Percentiles rank a stretch among this genome's conserved stretches.
phyloP scores from a whole-genome alignment of 2,888 invertebrate species.

The Pristionchus arcanus region DNA sequence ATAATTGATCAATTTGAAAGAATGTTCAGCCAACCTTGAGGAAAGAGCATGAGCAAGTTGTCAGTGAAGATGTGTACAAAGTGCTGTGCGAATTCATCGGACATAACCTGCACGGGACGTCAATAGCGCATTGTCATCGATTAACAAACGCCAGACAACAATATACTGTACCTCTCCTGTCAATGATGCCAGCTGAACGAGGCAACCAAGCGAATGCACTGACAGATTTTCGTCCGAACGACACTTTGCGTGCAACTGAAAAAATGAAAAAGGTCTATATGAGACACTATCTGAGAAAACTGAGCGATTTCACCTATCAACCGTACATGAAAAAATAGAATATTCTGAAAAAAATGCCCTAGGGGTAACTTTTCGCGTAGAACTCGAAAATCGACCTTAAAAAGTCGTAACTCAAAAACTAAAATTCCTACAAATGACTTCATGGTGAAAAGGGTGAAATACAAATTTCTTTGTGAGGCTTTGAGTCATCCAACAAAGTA shows the following conservation, averaged over 20 bases:
- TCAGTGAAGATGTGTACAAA: constrained; percentile 60
- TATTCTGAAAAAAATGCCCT: too few relatives aligned
- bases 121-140: background rate
- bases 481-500: too few relatives aligned
- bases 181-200: constrained; percentile 88
- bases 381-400: background rate
- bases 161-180: constrained; percentile 82
- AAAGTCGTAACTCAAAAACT: background rate
- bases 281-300: too few relatives aligned
- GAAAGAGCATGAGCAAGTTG: constrained; percentile 63
- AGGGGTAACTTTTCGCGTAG: too few relatives aligned
- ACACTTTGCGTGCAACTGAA: constrained; percentile 87
- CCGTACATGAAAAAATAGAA: too few relatives aligned
- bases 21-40: constrained; percentile 55
- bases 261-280: background rate
- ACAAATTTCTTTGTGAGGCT: too few relatives aligned
- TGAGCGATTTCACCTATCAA: too few relatives aligned
- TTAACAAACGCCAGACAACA: background rate
- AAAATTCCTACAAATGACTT: too few relatives aligned
- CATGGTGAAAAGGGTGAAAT: too few relatives aligned
- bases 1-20: background rate
- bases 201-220: constrained; percentile 88
- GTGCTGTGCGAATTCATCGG: constrained; percentile 56
- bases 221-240: constrained; percentile 87
- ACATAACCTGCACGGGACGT: constrained; percentile 56